phyloP scores from a whole-genome alignment of 2,113 vertebrate species.

The Conger conger region DNA sequence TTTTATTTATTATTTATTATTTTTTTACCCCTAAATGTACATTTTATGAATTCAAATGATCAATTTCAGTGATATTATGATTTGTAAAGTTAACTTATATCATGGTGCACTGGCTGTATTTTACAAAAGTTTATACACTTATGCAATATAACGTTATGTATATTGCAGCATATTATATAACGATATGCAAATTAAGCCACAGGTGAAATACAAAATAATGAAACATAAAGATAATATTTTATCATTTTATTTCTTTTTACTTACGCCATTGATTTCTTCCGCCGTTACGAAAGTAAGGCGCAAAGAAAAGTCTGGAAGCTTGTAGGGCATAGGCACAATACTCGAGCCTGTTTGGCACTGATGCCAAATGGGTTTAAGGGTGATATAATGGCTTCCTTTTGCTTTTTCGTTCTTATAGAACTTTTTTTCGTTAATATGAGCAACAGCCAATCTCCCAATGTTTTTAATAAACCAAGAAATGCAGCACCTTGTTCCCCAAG shows the following conservation, averaged over 20 bases:
- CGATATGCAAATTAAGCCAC: not conserved
- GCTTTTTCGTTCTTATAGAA: too few relatives aligned
- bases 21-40: not conserved
- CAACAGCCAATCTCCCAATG: not conserved
- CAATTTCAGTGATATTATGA: not conserved
- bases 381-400: too few relatives aligned
- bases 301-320: too few relatives aligned
- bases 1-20: not conserved
- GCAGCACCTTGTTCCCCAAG: too few relatives aligned
- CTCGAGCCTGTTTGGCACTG: too few relatives aligned
- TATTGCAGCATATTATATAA: too few relatives aligned
- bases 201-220: not conserved
- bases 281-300: too few relatives aligned
- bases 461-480: too few relatives aligned
- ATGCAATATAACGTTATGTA: too few relatives aligned
- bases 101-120: not conserved
- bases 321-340: too few relatives aligned
- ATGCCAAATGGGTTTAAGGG: too few relatives aligned
- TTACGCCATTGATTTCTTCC: too few relatives aligned
- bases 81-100: not conserved
- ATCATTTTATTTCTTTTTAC: not conserved
- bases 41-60: not conserved
- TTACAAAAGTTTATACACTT: not conserved
- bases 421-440: not conserved
- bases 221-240: not conserved